Conservation (phyloP, 2,888 invertebrate species). For the Ligdia adustata region DNA sequence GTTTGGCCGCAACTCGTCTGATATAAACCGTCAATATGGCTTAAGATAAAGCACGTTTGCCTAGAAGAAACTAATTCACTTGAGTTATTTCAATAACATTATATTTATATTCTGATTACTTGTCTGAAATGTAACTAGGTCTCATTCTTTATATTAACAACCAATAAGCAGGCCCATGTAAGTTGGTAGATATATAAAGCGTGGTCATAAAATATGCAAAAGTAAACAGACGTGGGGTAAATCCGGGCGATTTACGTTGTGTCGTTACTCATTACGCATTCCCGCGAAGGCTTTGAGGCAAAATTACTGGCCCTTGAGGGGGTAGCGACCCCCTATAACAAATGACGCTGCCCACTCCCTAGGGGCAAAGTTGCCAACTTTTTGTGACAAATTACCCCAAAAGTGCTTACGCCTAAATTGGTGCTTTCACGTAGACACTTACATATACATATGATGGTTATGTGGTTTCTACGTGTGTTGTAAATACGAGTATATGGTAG, state of each 20-base stretch:
- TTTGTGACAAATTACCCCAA: constrained; percentile 80
- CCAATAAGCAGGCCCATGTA: too few relatives aligned
- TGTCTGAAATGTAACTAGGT: too few relatives aligned
- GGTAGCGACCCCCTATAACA: constrained; percentile 59
- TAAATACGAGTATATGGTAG: constrained; percentile 20
- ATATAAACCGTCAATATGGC: too few relatives aligned
- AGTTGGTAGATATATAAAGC: constrained; percentile 1
- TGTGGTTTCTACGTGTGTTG: background rate
- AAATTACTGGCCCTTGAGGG: constrained; percentile 78
- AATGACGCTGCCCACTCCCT: constrained; percentile 65
- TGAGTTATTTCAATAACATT: too few relatives aligned
- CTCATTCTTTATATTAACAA: too few relatives aligned
- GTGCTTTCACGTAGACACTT: constrained; percentile 29
- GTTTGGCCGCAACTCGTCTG: too few relatives aligned
- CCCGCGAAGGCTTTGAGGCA: constrained; percentile 77
- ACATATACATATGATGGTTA: constrained; percentile 13
- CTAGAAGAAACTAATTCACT: too few relatives aligned
- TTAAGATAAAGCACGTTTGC: too few relatives aligned
- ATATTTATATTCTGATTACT: too few relatives aligned
- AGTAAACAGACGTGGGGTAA: constrained; percentile 61
- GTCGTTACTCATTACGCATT: constrained; percentile 78
- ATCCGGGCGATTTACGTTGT: constrained; percentile 73
- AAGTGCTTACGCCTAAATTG: constrained; percentile 68
- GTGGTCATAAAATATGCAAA: constrained; percentile 32
- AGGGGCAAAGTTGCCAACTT: constrained; percentile 74